These are phyloP conservation scores for Spea hammondii DNA, from an alignment of 2,797 vertebrate genomes.

Conservation along the genomic window DNA sequence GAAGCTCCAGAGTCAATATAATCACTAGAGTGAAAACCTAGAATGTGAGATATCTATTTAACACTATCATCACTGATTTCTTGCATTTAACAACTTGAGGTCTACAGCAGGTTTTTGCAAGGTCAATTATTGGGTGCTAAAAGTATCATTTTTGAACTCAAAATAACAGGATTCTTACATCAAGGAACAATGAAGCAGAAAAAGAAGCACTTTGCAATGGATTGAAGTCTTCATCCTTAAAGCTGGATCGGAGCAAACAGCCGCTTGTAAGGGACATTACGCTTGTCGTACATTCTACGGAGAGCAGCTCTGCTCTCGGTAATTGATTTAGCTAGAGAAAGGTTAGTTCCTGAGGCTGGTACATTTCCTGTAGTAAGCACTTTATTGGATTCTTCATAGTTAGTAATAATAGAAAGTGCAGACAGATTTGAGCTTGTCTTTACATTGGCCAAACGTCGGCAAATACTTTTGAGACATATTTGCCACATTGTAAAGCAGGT, in stretches of 20 bases:
- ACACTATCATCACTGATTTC: too few relatives aligned
- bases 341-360: conserved; percentile 15
- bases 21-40: too few relatives aligned
- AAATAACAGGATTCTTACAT: neutral
- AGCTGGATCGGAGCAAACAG: neutral
- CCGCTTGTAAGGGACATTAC: neutral
- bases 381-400: conserved; percentile 26
- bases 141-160: neutral
- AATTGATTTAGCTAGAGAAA: conserved; percentile 35
- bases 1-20: too few relatives aligned
- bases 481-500: too few relatives aligned
- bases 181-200: neutral
- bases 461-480: neutral
- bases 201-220: neutral
- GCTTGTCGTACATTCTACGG: conserved; percentile 17
- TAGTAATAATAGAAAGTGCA: neutral
- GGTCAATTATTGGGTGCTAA: neutral
- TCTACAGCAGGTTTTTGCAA: neutral
- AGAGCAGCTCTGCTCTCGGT: neutral
- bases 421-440: neutral
- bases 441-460: conserved; percentile 6
- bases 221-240: conserved; percentile 8
- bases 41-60: too few relatives aligned
- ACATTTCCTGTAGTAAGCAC: conserved; percentile 26
- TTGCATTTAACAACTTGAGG: too few relatives aligned